Evolutionary conservation across 2,797 vertebrate genomes (phyloP).

Genomic region (Mormyrops attenuatus): DNA sequence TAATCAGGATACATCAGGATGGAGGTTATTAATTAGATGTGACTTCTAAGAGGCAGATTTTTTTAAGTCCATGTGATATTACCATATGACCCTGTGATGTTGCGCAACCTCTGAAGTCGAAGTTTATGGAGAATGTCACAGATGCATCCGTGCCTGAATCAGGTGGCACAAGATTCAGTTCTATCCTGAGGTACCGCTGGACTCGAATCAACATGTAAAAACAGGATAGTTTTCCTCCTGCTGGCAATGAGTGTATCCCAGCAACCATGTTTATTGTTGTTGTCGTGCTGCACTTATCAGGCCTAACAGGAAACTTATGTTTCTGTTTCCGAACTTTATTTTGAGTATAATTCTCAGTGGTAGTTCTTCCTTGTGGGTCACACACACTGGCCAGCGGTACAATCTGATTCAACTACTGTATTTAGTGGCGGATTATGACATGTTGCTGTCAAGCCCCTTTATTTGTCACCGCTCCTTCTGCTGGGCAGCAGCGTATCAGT

Average conservation of each 20-base stretch:
- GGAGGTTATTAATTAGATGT: neutral
- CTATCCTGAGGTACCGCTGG: slow-evolving; percentile 59
- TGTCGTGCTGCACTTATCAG: neutral
- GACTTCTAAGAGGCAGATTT: neutral
- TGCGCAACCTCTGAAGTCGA: neutral
- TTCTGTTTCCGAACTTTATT: slow-evolving; percentile 54
- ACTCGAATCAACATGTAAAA: slow-evolving; percentile 48
- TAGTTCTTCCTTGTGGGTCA: slow-evolving; percentile 65
- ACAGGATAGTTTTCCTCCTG: neutral
- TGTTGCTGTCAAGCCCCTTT: slow-evolving; percentile 57
- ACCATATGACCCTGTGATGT: neutral
- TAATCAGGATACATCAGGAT: neutral
- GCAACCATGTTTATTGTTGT: neutral
- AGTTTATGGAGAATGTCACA: neutral
- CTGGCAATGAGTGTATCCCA: too few species aligned
- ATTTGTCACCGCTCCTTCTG: neutral
- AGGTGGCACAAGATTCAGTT: slow-evolving; percentile 58
- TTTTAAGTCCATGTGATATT: neutral
- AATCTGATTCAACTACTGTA: slow-evolving; percentile 62
- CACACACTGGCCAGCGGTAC: slow-evolving; percentile 46
- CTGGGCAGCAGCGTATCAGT: neutral
- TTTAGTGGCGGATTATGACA: slow-evolving; percentile 58
- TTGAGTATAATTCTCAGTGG: slow-evolving; percentile 54
- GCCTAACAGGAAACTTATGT: slow-evolving; percentile 6
- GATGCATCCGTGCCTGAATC: slow-evolving; percentile 31